Conservation (phyloP, 2,113 vertebrate genomes). For the Pandion haliaetus region DNA sequence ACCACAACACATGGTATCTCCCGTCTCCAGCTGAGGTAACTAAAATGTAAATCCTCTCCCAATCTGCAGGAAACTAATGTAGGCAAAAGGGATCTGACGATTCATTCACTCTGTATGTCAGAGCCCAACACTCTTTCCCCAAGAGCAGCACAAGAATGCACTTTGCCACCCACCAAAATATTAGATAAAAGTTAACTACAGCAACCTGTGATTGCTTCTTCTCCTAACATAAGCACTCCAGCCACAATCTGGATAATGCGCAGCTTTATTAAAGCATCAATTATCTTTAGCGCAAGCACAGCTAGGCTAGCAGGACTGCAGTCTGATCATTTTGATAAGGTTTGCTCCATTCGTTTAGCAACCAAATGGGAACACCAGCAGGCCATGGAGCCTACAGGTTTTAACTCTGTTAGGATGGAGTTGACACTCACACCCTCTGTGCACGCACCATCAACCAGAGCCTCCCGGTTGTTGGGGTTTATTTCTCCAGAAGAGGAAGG, state of each 20-base stretch:
- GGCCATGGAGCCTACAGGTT: neutral
- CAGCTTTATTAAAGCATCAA: conserved; percentile 32
- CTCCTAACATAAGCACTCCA: neutral
- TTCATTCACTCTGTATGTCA: rapidly evolving
- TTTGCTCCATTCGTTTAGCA: neutral
- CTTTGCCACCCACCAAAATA: neutral
- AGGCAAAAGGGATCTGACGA: neutral
- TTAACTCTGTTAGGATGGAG: neutral
- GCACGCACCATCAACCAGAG: neutral
- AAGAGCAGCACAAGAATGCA: neutral
- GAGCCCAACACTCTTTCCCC: neutral
- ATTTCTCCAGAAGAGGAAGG: neutral
- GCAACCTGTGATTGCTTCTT: neutral
- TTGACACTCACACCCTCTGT: neutral
- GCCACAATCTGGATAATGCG: neutral
- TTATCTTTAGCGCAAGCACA: conserved; percentile 9
- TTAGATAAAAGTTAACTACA: neutral
- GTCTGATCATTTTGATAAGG: conserved; percentile 52
- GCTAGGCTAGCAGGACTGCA: neutral
- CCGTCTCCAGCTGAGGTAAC: neutral
- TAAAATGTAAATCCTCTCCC: neutral
- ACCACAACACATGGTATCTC: rapidly evolving
- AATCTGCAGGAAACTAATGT: neutral
- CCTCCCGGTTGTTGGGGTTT: neutral
- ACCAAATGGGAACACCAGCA: neutral